Percentiles rank a stretch among this genome's conserved stretches.
Evolutionary conservation across 2,797 vertebrate species (phyloP).

Genomic region (Sarcophilus harrisii): DNA sequence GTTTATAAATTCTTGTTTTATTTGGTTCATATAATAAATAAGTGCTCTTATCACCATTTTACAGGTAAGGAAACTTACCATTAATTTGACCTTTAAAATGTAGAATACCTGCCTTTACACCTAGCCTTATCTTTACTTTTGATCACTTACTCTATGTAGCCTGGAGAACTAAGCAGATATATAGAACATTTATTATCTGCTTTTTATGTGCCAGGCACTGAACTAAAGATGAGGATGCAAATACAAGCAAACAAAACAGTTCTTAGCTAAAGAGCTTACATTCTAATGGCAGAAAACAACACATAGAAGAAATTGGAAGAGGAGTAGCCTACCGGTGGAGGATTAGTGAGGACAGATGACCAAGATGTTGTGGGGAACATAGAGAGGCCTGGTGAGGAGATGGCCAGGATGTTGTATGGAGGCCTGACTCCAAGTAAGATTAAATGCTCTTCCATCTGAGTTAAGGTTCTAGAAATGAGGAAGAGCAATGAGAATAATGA

Average conservation of each 20-base stretch:
- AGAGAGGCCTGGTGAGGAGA: background rate
- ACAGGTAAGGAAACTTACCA: background rate
- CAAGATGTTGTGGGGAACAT: background rate
- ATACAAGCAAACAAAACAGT: background rate
- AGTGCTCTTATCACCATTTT: background rate
- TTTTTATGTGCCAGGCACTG: background rate
- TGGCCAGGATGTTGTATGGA: background rate
- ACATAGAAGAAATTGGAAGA: background rate
- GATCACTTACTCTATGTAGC: background rate
- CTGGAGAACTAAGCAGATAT: background rate
- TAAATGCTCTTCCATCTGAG: background rate
- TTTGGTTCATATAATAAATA: background rate
- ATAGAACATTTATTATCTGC: background rate
- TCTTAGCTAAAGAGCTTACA: background rate
- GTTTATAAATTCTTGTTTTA: background rate
- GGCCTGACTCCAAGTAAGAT: background rate
- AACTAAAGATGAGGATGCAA: background rate
- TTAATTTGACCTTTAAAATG: background rate
- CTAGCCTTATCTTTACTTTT: background rate
- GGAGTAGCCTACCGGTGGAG: background rate
- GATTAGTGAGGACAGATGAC: background rate
- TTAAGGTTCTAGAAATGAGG: background rate
- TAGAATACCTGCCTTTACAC: background rate
- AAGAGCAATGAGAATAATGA: background rate
- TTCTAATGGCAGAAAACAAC: background rate